These are phyloP conservation scores for Phalacrocorax carbo DNA, from an alignment of 2,113 vertebrate genomes.

Conservation along the genomic window DNA sequence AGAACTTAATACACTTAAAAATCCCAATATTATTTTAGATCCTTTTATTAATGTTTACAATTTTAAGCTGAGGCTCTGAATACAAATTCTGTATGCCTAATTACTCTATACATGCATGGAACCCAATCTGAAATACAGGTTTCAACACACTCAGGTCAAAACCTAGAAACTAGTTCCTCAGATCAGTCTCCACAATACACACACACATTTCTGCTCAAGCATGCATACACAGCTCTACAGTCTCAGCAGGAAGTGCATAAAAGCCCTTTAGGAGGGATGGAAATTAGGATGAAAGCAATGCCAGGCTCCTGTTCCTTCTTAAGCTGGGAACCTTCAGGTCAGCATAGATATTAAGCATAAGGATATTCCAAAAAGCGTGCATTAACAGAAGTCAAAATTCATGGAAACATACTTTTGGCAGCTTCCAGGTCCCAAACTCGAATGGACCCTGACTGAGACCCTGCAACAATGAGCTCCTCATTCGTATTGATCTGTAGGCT, in stretches of 20 bases:
- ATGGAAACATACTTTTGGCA: conserved; percentile 87
- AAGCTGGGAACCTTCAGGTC: not conserved
- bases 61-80: not conserved
- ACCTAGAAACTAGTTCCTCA: not conserved
- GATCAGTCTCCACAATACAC: not conserved
- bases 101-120: not conserved
- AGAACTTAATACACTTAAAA: not conserved
- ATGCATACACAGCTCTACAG: not conserved
- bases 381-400: not conserved
- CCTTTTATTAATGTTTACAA: not conserved
- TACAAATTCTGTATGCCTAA: not conserved
- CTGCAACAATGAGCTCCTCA: conserved; percentile 91
- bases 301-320: not conserved
- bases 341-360: not conserved
- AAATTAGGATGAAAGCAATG: not conserved
- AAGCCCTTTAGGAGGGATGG: not conserved
- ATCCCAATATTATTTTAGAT: not conserved
- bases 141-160: not conserved
- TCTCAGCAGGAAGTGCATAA: not conserved
- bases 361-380: not conserved
- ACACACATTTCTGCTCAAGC: not conserved
- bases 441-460: conserved; percentile 93
- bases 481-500: conserved; percentile 88
- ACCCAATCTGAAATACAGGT: not conserved
- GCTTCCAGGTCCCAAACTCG: conserved; percentile 96